These are phyloP conservation scores for Nothocercus julius DNA, from an alignment of 2,113 vertebrate species.

Conservation along the genomic window DNA sequence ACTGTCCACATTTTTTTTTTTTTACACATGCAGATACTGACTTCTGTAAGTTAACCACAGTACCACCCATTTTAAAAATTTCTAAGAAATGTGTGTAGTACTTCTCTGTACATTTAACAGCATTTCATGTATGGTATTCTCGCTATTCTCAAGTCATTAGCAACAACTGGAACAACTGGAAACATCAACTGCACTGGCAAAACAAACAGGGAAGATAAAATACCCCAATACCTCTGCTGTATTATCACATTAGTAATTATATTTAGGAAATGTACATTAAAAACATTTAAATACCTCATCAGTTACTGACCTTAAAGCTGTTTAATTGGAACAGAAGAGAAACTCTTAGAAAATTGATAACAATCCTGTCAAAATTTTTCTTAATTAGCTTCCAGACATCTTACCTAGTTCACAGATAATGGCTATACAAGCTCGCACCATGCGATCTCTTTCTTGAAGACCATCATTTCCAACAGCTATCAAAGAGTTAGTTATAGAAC, in stretches of 20 bases:
- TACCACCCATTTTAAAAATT: rapidly evolving
- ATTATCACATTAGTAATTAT: neutral
- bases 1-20: neutral
- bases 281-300: neutral
- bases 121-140: neutral
- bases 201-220: neutral
- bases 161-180: neutral
- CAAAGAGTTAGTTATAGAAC: slow-evolving; percentile 94
- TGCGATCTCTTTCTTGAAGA: slow-evolving; percentile 95
- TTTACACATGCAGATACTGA: neutral
- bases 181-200: neutral
- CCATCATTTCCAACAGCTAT: slow-evolving; percentile 98
- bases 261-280: neutral
- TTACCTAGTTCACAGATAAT: slow-evolving; percentile 97
- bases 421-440: slow-evolving; percentile 98
- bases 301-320: neutral
- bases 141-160: neutral
- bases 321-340: neutral
- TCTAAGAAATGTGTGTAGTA: neutral
- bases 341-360: neutral
- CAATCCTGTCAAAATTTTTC: neutral
- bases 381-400: slow-evolving; percentile 28
- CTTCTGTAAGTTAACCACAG: neutral
- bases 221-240: neutral
- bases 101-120: neutral